Percentiles rank a stretch among this genome's conserved stretches.
Conservation (phyloP, 1,140 invertebrate genomes). For the Achatina immaculata region DNA sequence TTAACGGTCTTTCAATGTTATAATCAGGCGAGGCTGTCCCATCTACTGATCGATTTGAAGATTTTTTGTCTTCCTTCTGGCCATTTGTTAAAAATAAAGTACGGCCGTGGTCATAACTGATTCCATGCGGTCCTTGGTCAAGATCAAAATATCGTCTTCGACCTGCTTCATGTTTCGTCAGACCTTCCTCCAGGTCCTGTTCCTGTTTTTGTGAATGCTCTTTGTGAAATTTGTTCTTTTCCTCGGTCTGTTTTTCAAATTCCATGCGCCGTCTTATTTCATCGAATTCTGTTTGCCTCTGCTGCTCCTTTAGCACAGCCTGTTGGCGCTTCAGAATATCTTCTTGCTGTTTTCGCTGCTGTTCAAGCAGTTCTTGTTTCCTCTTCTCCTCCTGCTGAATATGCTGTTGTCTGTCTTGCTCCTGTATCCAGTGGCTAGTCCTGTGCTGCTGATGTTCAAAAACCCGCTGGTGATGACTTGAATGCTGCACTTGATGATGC, state of each 20-base stretch:
- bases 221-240: no score
- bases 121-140: not conserved
- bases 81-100: not conserved
- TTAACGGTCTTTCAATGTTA: not conserved
- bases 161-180: not conserved
- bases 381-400: no score
- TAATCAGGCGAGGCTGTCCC: not conserved
- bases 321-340: no score
- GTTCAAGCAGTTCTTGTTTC: no score
- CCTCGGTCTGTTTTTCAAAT: no score
- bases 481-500: conserved; percentile 14
- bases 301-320: not conserved
- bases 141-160: not conserved
- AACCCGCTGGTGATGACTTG: not conserved
- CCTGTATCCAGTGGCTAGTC: not conserved
- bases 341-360: not conserved
- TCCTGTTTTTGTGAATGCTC: not conserved
- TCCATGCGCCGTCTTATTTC: not conserved
- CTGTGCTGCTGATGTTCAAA: not conserved
- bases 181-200: not conserved
- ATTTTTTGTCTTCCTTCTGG: not conserved
- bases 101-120: not conserved
- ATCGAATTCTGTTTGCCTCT: not conserved
- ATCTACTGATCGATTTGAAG: not conserved
- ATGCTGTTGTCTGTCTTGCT: no score